These are phyloP conservation scores for Drosophila pseudotalamancana DNA, from an alignment of 2,888 invertebrate species.

Conservation along the genomic window DNA sequence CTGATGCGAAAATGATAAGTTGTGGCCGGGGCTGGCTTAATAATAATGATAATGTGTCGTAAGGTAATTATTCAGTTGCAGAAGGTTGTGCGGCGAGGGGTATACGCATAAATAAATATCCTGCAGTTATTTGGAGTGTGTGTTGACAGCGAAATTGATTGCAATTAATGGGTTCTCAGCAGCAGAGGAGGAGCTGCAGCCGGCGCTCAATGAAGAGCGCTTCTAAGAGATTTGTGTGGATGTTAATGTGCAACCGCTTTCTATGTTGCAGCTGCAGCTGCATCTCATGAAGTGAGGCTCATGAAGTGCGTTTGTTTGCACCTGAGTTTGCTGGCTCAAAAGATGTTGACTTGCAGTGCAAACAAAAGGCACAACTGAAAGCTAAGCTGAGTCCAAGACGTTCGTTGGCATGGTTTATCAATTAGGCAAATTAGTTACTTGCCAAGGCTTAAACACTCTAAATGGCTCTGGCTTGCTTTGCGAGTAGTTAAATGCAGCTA, in stretches of 20 bases:
- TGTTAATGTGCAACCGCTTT: conserved; percentile 24
- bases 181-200: not conserved
- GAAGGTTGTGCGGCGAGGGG: conserved; percentile 28
- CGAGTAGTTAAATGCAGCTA: conserved; percentile 39
- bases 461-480: conserved; percentile 16
- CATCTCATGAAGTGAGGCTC: too few species aligned
- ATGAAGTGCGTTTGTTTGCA: conserved; percentile 64
- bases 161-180: conserved; percentile 67
- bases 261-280: conserved; percentile 13
- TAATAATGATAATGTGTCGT: conserved; percentile 80
- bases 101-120: conserved; percentile 72
- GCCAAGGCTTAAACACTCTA: conserved; percentile 33
- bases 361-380: conserved; percentile 42
- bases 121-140: conserved; percentile 75
- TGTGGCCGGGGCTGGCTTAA: conserved; percentile 48
- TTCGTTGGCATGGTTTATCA: conserved; percentile 65
- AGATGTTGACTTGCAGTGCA: conserved; percentile 62
- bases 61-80: conserved; percentile 80
- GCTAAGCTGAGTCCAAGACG: conserved; percentile 44
- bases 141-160: conserved; percentile 79
- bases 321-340: conserved; percentile 63
- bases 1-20: conserved; percentile 70
- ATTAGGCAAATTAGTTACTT: conserved; percentile 74
- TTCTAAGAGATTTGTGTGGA: conserved; percentile 24
- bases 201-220: conserved; percentile 19